A percentile compares a stretch with the other conserved stretches of the same genome.
phyloP scores from a whole-genome alignment of 2,888 invertebrate species.

The Litoditis marina region DNA sequence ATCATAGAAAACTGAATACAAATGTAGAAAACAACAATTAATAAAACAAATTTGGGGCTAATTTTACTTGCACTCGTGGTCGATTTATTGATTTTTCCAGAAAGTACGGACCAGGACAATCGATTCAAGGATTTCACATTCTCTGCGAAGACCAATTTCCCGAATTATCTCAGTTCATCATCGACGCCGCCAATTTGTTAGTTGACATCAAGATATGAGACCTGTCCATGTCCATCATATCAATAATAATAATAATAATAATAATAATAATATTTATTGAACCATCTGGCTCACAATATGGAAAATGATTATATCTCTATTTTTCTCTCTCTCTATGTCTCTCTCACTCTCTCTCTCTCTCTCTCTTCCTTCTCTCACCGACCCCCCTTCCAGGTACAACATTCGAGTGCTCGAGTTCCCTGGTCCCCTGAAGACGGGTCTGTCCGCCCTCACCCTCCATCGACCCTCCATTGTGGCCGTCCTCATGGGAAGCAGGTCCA shows the following conservation, averaged over 20 bases:
- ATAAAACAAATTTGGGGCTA: too few relatives aligned
- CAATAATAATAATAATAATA: too few relatives aligned
- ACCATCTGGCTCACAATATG: too few relatives aligned
- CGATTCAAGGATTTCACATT: constrained; percentile 75
- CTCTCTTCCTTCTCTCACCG: too few relatives aligned
- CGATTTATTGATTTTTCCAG: constrained; percentile 31
- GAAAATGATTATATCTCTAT: too few relatives aligned
- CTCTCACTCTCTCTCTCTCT: too few relatives aligned
- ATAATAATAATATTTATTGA: too few relatives aligned
- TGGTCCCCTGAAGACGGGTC: constrained; percentile 74
- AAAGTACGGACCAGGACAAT: constrained; percentile 43
- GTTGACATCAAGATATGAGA: constrained; percentile 5
- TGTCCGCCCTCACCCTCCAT: constrained; percentile 69
- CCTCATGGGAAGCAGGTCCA: constrained; percentile 84
- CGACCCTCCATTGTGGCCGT: constrained; percentile 74
- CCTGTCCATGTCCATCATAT: background rate
- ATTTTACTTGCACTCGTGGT: too few relatives aligned
- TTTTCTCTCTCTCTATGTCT: too few relatives aligned
- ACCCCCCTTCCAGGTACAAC: constrained; percentile 67
- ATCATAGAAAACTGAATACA: too few relatives aligned
- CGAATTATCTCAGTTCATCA: constrained; percentile 80
- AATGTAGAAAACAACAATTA: too few relatives aligned
- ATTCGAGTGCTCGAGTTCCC: constrained; percentile 73
- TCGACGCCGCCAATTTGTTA: constrained; percentile 62
- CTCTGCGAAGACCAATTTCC: constrained; percentile 77